Conservation (phyloP, 2,797 vertebrate species). For the Telmatherina bonti region DNA sequence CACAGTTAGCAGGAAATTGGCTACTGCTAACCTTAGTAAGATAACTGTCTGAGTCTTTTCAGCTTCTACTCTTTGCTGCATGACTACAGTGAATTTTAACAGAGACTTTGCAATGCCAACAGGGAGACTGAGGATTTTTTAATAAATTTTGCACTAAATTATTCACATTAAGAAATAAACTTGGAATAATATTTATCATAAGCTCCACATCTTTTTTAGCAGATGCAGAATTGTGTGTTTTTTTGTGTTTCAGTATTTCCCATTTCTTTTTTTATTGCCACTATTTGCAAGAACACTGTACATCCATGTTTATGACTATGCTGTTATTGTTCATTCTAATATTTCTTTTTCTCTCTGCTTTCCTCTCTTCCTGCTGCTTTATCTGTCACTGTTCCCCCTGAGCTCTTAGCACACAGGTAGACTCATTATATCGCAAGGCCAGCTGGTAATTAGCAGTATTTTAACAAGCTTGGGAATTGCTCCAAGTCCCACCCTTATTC, state of each 20-base stretch:
- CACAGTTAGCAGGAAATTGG: neutral
- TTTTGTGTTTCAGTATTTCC: constrained; percentile 10
- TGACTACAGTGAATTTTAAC: neutral
- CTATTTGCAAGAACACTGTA: constrained; percentile 33
- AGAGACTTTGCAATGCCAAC: neutral
- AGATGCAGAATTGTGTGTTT: neutral
- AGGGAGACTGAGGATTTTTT: neutral
- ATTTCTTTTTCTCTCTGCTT: constrained; percentile 15
- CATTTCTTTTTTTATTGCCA: constrained; percentile 8
- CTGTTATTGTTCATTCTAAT: constrained; percentile 20
- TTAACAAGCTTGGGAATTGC: constrained; percentile 74
- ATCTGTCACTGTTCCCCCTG: constrained; percentile 36
- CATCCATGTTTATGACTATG: constrained; percentile 29
- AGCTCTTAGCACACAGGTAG: constrained; percentile 61
- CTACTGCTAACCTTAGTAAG: neutral
- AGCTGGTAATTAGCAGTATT: constrained; percentile 72
- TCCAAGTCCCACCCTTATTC: constrained; percentile 61
- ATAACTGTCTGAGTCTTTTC: neutral
- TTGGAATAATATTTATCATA: constrained; percentile 12
- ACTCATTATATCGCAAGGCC: constrained; percentile 70
- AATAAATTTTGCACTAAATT: neutral
- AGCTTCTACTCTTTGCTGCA: neutral
- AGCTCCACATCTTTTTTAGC: neutral
- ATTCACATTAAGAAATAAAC: constrained; percentile 13
- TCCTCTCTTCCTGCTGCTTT: constrained; percentile 21